Percentiles rank a stretch among this genome's conserved stretches.
Evolutionary conservation across 1,140 invertebrate species (phyloP).

Genomic region (Leptopilina boulardi): DNA sequence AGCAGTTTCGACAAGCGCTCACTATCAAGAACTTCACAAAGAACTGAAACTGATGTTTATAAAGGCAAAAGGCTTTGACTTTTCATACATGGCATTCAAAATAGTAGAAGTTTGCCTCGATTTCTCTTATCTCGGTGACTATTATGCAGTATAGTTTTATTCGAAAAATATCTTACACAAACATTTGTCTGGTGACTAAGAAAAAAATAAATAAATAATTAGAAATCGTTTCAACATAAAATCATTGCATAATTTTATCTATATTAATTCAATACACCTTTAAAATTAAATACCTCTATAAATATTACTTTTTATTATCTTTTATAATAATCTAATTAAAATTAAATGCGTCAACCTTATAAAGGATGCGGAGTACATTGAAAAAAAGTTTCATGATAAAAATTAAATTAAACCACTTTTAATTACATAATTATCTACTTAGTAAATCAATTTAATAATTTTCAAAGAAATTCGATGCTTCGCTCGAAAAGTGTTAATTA

Average conservation of each 20-base stretch:
- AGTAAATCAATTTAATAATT: neutral
- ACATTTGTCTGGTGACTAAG: neutral
- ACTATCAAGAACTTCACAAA: slow-evolving; percentile 21
- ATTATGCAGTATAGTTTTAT: neutral
- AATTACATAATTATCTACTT: neutral
- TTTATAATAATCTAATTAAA: no score
- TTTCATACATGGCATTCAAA: slow-evolving; percentile 7
- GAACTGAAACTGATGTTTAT: slow-evolving; percentile 14
- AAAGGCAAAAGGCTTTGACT: slow-evolving; percentile 8
- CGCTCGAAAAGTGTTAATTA: neutral
- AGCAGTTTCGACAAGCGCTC: slow-evolving; percentile 25
- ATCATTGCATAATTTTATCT: no score
- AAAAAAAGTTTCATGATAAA: no score
- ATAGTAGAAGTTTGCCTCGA: neutral
- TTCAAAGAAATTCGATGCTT: neutral
- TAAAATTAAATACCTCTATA: no score
- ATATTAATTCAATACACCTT: no score
- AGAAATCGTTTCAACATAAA: neutral
- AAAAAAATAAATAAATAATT: neutral
- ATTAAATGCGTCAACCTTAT: no score
- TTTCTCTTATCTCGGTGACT: neutral
- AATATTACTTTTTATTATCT: no score
- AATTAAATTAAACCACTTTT: neutral
- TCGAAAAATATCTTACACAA: no score
- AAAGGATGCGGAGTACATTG: no score